Percentiles rank a stretch among this genome's conserved stretches.
These are phyloP conservation scores for Odontamblyopus lacepedii DNA, from an alignment of 2,797 vertebrate species.

Conservation along the genomic window DNA sequence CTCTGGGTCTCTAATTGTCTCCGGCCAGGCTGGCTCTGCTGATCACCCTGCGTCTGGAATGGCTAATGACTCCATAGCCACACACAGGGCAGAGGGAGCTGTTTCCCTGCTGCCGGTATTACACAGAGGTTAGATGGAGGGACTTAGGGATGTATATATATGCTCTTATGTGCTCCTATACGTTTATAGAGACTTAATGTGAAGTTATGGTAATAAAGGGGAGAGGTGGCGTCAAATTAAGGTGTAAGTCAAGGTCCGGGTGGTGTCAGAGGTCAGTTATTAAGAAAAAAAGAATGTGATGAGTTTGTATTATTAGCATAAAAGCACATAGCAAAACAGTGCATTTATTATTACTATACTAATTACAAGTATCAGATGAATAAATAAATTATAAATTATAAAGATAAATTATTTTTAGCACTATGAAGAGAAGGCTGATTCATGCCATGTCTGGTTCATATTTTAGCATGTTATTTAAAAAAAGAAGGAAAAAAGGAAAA, in stretches of 20 bases:
- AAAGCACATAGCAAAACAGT: not conserved
- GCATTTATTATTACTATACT: not conserved
- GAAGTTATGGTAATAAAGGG: constrained; percentile 8
- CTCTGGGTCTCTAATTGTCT: constrained; percentile 78
- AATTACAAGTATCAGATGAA: too few relatives aligned
- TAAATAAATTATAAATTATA: too few relatives aligned
- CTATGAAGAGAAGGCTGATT: too few relatives aligned
- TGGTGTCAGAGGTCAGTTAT: constrained; percentile 4
- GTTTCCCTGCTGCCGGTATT: constrained; percentile 24
- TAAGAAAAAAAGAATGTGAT: not conserved
- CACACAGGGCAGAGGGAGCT: constrained; percentile 38
- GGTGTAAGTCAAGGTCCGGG: not conserved
- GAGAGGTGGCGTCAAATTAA: not conserved
- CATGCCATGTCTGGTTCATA: too few relatives aligned
- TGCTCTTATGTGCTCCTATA: not conserved
- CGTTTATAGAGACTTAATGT: constrained; percentile 5
- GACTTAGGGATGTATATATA: not conserved
- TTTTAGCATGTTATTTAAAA: too few relatives aligned
- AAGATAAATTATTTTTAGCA: too few relatives aligned
- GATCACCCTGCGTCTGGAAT: constrained; percentile 77
- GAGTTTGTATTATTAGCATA: not conserved
- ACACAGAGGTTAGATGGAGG: not conserved
- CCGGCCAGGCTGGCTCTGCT: constrained; percentile 71
- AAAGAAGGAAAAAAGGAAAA: too few relatives aligned
- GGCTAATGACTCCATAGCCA: constrained; percentile 71